Evolutionary conservation across 2,113 vertebrate genomes (phyloP).

Genomic region (Triplophysa siluroides): DNA sequence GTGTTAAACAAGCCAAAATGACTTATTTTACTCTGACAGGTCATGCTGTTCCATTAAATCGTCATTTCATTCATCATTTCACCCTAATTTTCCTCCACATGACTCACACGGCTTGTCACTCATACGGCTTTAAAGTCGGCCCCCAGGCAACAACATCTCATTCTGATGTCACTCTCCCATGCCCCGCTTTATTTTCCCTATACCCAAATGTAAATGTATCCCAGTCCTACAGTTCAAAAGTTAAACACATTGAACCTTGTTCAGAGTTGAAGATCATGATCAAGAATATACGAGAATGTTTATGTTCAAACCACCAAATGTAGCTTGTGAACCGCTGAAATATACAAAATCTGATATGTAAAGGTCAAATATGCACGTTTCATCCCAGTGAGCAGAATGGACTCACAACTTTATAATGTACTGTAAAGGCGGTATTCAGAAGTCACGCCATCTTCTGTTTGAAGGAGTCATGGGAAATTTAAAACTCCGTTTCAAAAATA

Average conservation of each 20-base stretch:
- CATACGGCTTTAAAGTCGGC: not conserved
- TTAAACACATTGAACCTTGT: conserved; percentile 16
- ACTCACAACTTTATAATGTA: not conserved
- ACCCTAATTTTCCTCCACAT: conserved; percentile 4
- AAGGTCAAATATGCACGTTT: not conserved
- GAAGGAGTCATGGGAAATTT: conserved; percentile 33
- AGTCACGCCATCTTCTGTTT: conserved; percentile 10
- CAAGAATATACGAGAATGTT: conserved; percentile 9
- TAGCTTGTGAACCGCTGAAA: not conserved
- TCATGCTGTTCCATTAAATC: not conserved
- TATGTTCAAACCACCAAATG: conserved; percentile 5
- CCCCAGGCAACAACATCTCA: conserved; percentile 23
- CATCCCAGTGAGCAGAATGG: not conserved
- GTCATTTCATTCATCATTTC: not conserved
- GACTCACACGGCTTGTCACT: conserved; percentile 4
- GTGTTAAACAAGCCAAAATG: not conserved
- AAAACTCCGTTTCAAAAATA: conserved; percentile 28
- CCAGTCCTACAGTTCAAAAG: conserved; percentile 7
- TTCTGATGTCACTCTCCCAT: conserved; percentile 17
- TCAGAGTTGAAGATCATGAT: conserved; percentile 14
- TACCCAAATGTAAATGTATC: conserved; percentile 24
- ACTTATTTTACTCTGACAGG: not conserved
- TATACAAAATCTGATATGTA: not conserved
- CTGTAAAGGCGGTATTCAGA: conserved; percentile 5
- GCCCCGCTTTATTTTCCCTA: conserved; percentile 15